Conservation (phyloP, 1,140 invertebrate genomes). For the Anoplolepis gracilipes region DNA sequence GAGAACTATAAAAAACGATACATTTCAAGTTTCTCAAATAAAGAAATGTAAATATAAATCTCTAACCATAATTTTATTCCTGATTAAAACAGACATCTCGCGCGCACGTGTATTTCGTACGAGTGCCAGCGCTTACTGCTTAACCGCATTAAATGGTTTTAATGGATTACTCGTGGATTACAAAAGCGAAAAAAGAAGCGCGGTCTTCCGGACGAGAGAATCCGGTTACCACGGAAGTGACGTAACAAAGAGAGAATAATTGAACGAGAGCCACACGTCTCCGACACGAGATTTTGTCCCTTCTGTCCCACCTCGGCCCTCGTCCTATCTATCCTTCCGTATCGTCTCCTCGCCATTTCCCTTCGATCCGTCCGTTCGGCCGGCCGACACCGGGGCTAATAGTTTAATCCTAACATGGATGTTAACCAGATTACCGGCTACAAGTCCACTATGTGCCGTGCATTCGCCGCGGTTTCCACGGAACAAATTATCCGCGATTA, state of each 20-base stretch:
- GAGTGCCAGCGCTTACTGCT: slow-evolving; percentile 31
- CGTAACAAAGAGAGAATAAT: slow-evolving; percentile 67
- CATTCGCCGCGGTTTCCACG: slow-evolving; percentile 74
- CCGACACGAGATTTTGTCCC: slow-evolving; percentile 53
- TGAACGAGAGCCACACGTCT: slow-evolving; percentile 57
- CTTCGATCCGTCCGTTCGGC: slow-evolving; percentile 46
- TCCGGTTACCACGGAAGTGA: slow-evolving; percentile 51
- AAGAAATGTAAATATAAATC: slow-evolving; percentile 18
- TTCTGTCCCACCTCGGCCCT: slow-evolving; percentile 14
- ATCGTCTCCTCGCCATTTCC: slow-evolving; percentile 23
- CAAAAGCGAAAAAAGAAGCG: slow-evolving; percentile 53
- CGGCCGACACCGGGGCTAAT: slow-evolving; percentile 71
- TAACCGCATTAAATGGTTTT: slow-evolving; percentile 53
- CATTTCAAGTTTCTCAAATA: background rate
- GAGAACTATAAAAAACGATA: background rate
- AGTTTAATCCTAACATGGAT: slow-evolving; percentile 81
- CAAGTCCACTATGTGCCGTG: slow-evolving; percentile 53
- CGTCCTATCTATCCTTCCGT: background rate
- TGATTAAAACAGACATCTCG: slow-evolving; percentile 23
- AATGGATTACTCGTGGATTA: slow-evolving; percentile 56
- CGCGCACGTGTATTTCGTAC: slow-evolving; percentile 15
- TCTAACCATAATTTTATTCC: slow-evolving; percentile 3
- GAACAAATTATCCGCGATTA: slow-evolving; percentile 82
- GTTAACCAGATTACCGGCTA: slow-evolving; percentile 81
- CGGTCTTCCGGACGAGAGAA: slow-evolving; percentile 38